Percentiles rank a stretch among this genome's conserved stretches.
Evolutionary conservation across 2,888 invertebrate genomes (phyloP).

Genomic region (Anodontia alba): DNA sequence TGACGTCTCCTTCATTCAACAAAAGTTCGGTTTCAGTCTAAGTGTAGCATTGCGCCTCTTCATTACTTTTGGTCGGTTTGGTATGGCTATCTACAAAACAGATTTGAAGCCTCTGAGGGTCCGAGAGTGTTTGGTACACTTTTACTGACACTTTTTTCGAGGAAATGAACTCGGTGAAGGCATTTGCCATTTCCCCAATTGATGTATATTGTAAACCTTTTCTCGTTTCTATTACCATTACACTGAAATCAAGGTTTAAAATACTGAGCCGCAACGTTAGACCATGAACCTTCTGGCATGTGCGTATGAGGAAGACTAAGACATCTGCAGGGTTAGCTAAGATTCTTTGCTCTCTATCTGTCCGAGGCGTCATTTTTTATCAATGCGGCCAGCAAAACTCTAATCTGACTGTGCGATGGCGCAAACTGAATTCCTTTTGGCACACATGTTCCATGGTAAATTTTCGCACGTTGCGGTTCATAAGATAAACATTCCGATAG

Average conservation of each 20-base stretch:
- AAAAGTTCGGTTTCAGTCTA: not conserved
- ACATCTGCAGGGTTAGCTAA: too few relatives aligned
- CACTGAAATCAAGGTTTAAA: not conserved
- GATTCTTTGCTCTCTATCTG: too few relatives aligned
- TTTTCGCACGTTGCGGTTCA: too few relatives aligned
- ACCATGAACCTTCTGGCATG: too few relatives aligned
- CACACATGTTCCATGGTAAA: too few relatives aligned
- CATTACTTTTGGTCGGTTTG: not conserved
- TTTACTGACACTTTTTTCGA: not conserved
- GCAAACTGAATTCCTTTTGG: too few relatives aligned
- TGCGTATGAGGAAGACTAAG: too few relatives aligned
- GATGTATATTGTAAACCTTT: slow-evolving; percentile 3
- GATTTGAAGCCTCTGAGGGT: not conserved
- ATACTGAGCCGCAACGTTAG: too few relatives aligned
- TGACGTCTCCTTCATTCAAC: slow-evolving; percentile 42
- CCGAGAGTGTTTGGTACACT: not conserved
- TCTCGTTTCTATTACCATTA: not conserved
- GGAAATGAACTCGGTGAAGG: not conserved
- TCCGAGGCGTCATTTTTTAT: too few relatives aligned
- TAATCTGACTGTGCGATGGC: too few relatives aligned
- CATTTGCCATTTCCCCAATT: not conserved
- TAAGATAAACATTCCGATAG: too few relatives aligned
- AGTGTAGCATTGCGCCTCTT: not conserved
- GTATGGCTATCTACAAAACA: not conserved
- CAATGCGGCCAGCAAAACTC: too few relatives aligned